Percentiles rank a stretch among this genome's conserved stretches.
These are phyloP conservation scores for Sitobion miscanthi DNA, from an alignment of 1,140 invertebrate genomes.

Conservation along the genomic window DNA sequence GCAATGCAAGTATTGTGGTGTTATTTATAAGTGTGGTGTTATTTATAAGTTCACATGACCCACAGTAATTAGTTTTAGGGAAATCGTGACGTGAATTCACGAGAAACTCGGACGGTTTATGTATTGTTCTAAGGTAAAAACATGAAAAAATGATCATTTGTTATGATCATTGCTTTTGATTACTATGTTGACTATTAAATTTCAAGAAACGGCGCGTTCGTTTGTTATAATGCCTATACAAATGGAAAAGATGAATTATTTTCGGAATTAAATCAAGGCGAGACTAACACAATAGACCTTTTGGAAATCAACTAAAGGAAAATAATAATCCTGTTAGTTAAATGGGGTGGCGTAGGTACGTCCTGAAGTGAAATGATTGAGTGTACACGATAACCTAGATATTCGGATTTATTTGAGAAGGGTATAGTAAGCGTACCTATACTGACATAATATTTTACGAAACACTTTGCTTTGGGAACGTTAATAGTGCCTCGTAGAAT, in stretches of 20 bases:
- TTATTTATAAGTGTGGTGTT: background rate
- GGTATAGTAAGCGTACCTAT: background rate
- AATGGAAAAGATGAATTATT: background rate
- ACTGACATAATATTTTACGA: background rate
- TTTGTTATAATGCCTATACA: background rate
- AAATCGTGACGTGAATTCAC: background rate
- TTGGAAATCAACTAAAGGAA: background rate
- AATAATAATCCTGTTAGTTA: slow-evolving; percentile 2
- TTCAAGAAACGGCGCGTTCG: background rate
- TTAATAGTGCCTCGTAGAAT: background rate
- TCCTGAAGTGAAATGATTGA: background rate
- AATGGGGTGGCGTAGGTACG: background rate
- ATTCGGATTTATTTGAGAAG: background rate
- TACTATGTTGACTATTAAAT: background rate
- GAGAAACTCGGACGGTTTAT: background rate
- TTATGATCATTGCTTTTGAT: background rate
- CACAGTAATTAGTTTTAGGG: background rate
- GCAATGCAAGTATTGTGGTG: too few relatives aligned
- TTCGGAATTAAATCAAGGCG: background rate
- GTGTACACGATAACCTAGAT: background rate
- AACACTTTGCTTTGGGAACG: background rate
- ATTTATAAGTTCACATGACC: background rate
- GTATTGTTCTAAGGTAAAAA: background rate
- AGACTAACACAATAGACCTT: background rate
- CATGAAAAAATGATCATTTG: background rate